Percentiles rank a stretch among this genome's conserved stretches.
Evolutionary conservation across 2,113 vertebrate genomes (phyloP).

Genomic region (Podarcis muralis): DNA sequence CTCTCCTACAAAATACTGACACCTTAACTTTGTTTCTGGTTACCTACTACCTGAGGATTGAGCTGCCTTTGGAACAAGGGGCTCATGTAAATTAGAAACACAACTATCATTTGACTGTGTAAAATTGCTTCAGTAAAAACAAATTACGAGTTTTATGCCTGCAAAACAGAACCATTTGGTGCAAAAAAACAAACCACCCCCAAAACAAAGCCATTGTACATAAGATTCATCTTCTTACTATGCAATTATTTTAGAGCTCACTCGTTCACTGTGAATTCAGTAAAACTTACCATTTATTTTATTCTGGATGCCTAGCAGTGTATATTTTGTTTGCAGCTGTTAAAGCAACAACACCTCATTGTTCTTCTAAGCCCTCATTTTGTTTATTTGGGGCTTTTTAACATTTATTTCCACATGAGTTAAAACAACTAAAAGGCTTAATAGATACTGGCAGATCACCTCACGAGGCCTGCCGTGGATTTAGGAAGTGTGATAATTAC

Average conservation of each 20-base stretch:
- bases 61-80: slow-evolving; percentile 41
- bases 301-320: not conserved
- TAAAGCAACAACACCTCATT: not conserved
- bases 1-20: not conserved
- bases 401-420: slow-evolving; percentile 35
- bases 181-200: slow-evolving; percentile 32
- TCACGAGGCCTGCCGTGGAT: slow-evolving; percentile 78
- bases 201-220: slow-evolving; percentile 26
- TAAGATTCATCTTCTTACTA: slow-evolving; percentile 69
- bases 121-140: slow-evolving; percentile 75
- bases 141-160: slow-evolving; percentile 76
- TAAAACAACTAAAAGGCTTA: slow-evolving; percentile 35
- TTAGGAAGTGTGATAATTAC: slow-evolving; percentile 86
- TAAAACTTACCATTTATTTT: slow-evolving; percentile 34
- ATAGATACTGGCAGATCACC: slow-evolving; percentile 23
- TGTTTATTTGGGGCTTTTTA: slow-evolving; percentile 36
- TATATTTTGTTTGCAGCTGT: not conserved
- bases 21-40: not conserved
- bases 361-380: not conserved
- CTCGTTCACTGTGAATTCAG: slow-evolving; percentile 46
- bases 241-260: slow-evolving; percentile 41
- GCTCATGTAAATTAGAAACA: slow-evolving; percentile 78
- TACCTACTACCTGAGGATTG: not conserved
- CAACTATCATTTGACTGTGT: slow-evolving; percentile 70
- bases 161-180: slow-evolving; percentile 67